Evolutionary conservation across 2,888 invertebrate species (phyloP).

Genomic region (Achlya flavicornis): DNA sequence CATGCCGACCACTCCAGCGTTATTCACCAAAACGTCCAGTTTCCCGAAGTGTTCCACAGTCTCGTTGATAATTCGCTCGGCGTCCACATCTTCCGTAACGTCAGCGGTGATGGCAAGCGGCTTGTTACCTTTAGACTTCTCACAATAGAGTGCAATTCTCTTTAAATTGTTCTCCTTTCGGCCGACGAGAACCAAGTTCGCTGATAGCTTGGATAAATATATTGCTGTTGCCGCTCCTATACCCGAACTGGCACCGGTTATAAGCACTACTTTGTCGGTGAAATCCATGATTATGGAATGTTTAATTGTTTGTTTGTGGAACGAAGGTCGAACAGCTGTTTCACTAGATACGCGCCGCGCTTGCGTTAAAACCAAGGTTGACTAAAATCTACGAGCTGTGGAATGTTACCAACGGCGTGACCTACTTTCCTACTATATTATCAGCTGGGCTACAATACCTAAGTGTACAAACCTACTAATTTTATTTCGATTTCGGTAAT

Average conservation of each 20-base stretch:
- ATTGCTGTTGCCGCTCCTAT: constrained; percentile 89
- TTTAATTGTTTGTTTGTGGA: constrained; percentile 20
- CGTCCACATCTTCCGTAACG: constrained; percentile 87
- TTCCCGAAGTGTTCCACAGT: constrained; percentile 88
- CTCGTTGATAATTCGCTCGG: constrained; percentile 85
- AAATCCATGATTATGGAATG: constrained; percentile 76
- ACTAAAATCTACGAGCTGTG: constrained; percentile 25
- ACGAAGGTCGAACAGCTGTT: constrained; percentile 38
- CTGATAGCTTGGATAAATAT: constrained; percentile 86
- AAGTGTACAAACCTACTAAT: neutral
- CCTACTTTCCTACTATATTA: constrained; percentile 12
- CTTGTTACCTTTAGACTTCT: constrained; percentile 81
- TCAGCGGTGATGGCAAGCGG: constrained; percentile 86
- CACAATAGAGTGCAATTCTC: constrained; percentile 73
- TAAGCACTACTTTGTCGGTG: constrained; percentile 84
- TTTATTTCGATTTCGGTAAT: no score
- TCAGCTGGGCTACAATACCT: neutral
- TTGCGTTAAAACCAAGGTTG: constrained; percentile 28
- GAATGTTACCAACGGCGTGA: constrained; percentile 4
- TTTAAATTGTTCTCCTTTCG: constrained; percentile 66
- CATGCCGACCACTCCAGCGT: constrained; percentile 91
- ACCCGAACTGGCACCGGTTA: constrained; percentile 90
- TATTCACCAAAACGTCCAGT: constrained; percentile 92
- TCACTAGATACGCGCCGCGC: constrained; percentile 22
- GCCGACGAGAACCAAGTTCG: constrained; percentile 85